Conservation (phyloP, 2,888 invertebrate species). For the Trichogramma dendrolimi region DNA sequence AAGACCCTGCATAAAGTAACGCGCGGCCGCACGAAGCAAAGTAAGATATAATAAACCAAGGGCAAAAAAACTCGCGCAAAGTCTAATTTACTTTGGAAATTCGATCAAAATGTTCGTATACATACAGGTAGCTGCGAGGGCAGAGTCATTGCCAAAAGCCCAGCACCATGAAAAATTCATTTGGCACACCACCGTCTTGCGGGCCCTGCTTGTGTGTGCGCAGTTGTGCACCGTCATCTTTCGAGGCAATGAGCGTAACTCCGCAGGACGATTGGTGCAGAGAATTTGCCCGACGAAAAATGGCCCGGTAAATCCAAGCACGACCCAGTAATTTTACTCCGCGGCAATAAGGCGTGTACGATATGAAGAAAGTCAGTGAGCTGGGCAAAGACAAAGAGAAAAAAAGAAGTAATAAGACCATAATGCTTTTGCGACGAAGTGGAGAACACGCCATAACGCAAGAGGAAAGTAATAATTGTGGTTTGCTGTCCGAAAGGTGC, state of each 20-base stretch:
- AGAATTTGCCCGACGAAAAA: slow-evolving; percentile 18
- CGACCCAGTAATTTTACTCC: slow-evolving; percentile 22
- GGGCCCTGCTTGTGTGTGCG: no score
- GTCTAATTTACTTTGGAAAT: no score
- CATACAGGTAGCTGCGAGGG: no score
- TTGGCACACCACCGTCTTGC: not conserved
- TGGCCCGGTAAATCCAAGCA: slow-evolving; percentile 1
- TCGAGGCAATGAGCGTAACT: not conserved
- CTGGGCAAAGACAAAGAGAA: not conserved
- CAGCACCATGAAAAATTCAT: slow-evolving; percentile 9
- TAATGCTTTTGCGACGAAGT: no score
- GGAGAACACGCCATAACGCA: no score
- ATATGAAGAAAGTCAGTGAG: not conserved
- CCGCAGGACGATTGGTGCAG: not conserved
- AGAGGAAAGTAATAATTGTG: no score
- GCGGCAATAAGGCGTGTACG: slow-evolving; percentile 8
- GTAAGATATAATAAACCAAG: no score
- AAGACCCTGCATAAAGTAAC: no score
- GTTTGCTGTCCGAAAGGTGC: no score
- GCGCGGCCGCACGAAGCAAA: no score
- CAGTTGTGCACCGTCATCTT: slow-evolving; percentile 7
- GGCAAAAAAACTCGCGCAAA: no score
- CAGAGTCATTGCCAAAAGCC: not conserved
- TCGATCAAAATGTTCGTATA: no score
- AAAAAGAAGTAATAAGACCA: not conserved